Percentiles rank a stretch among this genome's conserved stretches.
Evolutionary conservation across 2,113 vertebrate species (phyloP).

Genomic region (Xiphophorus couchianus): DNA sequence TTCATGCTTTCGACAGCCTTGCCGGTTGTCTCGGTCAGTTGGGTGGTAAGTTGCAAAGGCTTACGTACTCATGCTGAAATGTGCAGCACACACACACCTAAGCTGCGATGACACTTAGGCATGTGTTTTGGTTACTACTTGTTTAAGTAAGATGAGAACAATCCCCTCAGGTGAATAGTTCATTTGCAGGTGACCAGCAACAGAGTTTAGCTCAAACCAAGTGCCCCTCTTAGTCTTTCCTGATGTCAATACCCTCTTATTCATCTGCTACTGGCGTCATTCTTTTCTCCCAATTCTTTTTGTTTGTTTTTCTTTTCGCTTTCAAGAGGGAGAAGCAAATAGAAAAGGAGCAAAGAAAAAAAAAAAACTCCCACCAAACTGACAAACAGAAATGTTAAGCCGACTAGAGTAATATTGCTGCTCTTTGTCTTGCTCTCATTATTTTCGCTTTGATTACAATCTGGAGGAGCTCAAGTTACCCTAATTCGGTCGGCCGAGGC

Average conservation of each 20-base stretch:
- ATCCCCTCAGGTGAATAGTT: constrained; percentile 80
- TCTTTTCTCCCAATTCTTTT: background rate
- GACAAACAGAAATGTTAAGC: constrained; percentile 63
- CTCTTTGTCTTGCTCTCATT: constrained; percentile 77
- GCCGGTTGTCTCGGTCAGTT: constrained; percentile 64
- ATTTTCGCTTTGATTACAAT: constrained; percentile 81
- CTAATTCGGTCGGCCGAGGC: constrained; percentile 70
- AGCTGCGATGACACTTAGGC: constrained; percentile 49
- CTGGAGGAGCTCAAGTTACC: constrained; percentile 74
- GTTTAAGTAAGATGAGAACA: constrained; percentile 79
- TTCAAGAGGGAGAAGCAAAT: constrained; percentile 23
- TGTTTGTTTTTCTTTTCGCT: constrained; percentile 65
- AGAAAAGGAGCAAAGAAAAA: constrained; percentile 14
- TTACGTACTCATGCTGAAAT: constrained; percentile 48
- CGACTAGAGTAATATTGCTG: constrained; percentile 61
- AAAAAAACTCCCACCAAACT: constrained; percentile 18
- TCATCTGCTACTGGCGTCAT: constrained; percentile 22
- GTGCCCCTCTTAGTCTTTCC: constrained; percentile 30
- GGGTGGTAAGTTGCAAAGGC: constrained; percentile 68
- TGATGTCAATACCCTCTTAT: background rate
- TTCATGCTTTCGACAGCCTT: constrained; percentile 64
- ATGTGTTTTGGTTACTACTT: constrained; percentile 76
- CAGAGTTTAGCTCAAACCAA: constrained; percentile 31
- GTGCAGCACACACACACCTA: constrained; percentile 8
- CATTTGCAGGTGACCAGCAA: constrained; percentile 67